Evolutionary conservation across 2,888 invertebrate genomes (phyloP).

Genomic region (Taenaris catops): DNA sequence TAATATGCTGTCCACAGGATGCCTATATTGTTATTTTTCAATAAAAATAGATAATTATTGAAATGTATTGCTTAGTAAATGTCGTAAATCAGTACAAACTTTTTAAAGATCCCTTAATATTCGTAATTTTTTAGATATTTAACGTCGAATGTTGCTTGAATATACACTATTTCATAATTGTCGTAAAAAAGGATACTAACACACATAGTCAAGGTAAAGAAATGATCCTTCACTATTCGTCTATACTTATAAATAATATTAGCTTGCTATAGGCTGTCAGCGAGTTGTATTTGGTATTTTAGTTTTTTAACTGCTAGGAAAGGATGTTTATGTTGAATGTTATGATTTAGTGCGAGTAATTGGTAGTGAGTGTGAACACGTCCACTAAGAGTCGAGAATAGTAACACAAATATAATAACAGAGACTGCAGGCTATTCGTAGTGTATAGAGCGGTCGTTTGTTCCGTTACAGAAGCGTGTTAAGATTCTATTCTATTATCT

Average conservation of each 20-base stretch:
- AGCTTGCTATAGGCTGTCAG: conserved; percentile 68
- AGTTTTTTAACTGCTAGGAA: conserved; percentile 50
- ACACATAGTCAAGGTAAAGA: too few relatives aligned
- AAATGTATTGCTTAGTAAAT: too few relatives aligned
- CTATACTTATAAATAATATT: conserved; percentile 27
- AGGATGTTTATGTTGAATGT: conserved; percentile 73
- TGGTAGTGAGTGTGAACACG: conserved; percentile 73
- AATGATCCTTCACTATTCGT: too few relatives aligned
- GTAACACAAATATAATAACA: conserved; percentile 73
- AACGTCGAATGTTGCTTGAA: too few relatives aligned
- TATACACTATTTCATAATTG: too few relatives aligned
- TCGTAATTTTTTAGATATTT: too few relatives aligned
- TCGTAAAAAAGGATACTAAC: too few relatives aligned
- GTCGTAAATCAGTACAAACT: too few relatives aligned
- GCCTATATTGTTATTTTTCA: too few relatives aligned
- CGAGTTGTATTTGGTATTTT: conserved; percentile 59
- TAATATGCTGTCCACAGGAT: too few relatives aligned
- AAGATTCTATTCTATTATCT: conserved; percentile 27
- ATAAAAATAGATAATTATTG: too few relatives aligned
- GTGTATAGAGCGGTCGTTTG: conserved; percentile 45
- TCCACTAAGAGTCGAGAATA: conserved; percentile 65
- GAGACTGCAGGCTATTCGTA: conserved; percentile 60
- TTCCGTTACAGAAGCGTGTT: conserved; percentile 44
- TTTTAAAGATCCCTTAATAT: too few relatives aligned
- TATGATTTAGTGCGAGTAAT: conserved; percentile 76